Conservation (phyloP, 2,113 vertebrate genomes). For the Salvelinus fontinalis region DNA sequence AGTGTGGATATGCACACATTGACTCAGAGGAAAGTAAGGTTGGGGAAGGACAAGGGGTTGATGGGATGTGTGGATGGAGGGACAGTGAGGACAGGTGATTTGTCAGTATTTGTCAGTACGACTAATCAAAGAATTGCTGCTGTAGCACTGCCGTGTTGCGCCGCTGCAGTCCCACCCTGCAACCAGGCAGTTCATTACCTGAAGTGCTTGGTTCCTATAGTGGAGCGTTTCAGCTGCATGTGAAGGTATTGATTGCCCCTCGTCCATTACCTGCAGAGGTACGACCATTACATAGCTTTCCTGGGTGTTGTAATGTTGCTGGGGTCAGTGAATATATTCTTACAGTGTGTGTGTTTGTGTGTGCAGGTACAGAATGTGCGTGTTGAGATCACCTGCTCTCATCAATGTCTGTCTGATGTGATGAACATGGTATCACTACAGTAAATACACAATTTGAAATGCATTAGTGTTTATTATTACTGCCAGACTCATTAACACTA, state of each 20-base stretch:
- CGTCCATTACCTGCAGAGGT: conserved; percentile 33
- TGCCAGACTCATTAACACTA: not conserved
- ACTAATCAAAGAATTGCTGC: conserved; percentile 75
- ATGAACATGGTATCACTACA: not conserved
- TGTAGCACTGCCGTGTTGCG: conserved; percentile 69
- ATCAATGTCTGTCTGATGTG: conserved; percentile 7
- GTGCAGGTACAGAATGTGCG: not conserved
- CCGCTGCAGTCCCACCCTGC: conserved; percentile 52
- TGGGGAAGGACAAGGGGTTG: not conserved
- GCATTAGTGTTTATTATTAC: not conserved
- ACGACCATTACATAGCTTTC: conserved; percentile 27
- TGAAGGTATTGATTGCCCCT: conserved; percentile 62
- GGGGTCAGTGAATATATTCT: conserved; percentile 7
- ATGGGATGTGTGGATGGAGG: not conserved
- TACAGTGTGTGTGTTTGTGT: not conserved
- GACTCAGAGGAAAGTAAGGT: not conserved
- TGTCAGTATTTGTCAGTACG: conserved; percentile 36
- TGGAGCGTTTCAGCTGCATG: conserved; percentile 44
- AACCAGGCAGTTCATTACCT: conserved; percentile 79
- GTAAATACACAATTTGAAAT: no score
- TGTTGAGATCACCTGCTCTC: not conserved
- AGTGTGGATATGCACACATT: conserved; percentile 6
- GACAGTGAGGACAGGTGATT: conserved; percentile 9
- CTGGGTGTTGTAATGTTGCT: conserved; percentile 18
- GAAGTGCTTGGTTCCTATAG: conserved; percentile 73